Evolutionary conservation across 1,140 invertebrate genomes (phyloP), one percentile per base, ranked within the genome.

Genomic region (Paralvinella palmiformis): DNA sequence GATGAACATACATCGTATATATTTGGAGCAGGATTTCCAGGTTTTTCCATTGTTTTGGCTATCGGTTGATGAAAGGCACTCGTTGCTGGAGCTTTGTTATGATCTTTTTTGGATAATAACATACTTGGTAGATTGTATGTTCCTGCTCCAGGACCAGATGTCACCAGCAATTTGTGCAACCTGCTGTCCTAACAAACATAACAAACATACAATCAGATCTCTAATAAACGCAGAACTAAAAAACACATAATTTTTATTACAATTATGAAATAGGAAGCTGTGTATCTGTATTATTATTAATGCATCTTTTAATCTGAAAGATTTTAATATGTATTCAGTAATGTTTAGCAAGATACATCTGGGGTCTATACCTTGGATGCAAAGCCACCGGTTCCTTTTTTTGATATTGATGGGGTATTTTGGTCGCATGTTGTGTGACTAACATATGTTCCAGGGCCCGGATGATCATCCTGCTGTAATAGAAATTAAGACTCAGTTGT

Each of bases 311-410:
- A n/a, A n/a, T n/a, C n/a, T n/a, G n/a, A n/a, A n/a, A n/a, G n/a
- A n/a, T n/a, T n/a, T n/a, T n/a, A n/a, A n/a, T n/a, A n/a, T n/a
- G n/a, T n/a, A n/a, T n/a, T n/a, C n/a, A n/a, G n/a, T n/a, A n/a
- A n/a, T n/a, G n/a, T n/a, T n/a, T n/a, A n/a, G n/a, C n/a, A n/a
- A n/a, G n/a, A n/a, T n/a, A n/a, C n/a, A n/a, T n/a, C n/a, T n/a
- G n/a, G n/a, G n/a, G n/a, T 55, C 13, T 29, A 56, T 70, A 79
- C 77, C 71, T 77, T 78, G 53, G 76, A 77, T 27, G 77, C 77
- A 71, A 79, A 76, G 56, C 75, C 71, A 27, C 77, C 77, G 53
- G 76, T 77, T 53, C 77, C 75, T 71, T 73, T 78, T 53, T 75
- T 77, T n/a, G 73, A 77, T 55, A 70, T 73, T 7, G 75, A 77